phyloP scores from a whole-genome alignment of 1,140 invertebrate genomes.

The Acromyrmex heyeri region DNA sequence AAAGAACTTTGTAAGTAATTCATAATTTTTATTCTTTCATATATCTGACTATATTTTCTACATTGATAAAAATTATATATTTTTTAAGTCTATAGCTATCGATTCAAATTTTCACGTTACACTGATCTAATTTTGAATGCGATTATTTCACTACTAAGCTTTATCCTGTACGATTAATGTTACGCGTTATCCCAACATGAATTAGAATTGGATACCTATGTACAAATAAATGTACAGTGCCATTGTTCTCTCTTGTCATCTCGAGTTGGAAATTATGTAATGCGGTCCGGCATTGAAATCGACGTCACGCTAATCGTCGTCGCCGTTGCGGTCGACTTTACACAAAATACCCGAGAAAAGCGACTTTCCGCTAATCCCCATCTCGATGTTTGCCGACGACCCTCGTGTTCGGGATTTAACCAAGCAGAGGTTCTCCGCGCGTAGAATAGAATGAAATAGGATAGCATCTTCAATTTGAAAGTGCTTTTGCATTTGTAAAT shows the following conservation, averaged over 20 bases:
- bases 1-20: too few species aligned
- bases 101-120: neutral
- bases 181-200: neutral
- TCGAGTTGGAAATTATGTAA: slow-evolving; percentile 56
- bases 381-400: slow-evolving; percentile 58
- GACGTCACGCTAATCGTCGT: slow-evolving; percentile 68
- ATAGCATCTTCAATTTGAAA: neutral
- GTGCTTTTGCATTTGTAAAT: slow-evolving; percentile 7
- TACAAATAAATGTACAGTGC: slow-evolving; percentile 31
- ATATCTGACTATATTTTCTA: neutral
- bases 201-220: slow-evolving; percentile 14
- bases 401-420: slow-evolving; percentile 64
- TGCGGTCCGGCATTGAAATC: slow-evolving; percentile 58
- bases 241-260: slow-evolving; percentile 25
- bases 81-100: neutral
- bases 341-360: slow-evolving; percentile 51
- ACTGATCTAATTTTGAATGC: neutral
- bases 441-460: neutral
- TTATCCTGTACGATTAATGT: neutral
- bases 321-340: slow-evolving; percentile 30
- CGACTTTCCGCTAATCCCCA: slow-evolving; percentile 61
- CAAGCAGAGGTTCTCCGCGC: slow-evolving; percentile 27
- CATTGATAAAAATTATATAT: neutral
- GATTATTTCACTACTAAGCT: neutral
- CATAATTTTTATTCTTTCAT: neutral